phyloP scores from a whole-genome alignment of 2,888 invertebrate species.

The Agapetus fuscipes region DNA sequence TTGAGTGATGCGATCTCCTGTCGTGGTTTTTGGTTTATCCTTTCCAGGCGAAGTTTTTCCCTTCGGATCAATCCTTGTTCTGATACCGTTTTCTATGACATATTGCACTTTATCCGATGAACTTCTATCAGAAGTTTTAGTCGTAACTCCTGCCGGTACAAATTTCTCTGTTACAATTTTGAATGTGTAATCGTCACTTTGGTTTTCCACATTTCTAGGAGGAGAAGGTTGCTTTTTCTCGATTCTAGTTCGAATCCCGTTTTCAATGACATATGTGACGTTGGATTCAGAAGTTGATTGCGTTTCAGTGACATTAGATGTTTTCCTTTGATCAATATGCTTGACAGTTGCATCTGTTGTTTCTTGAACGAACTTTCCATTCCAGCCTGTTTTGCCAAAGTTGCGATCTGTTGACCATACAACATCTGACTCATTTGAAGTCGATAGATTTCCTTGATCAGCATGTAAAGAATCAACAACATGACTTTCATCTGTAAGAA shows the following conservation, averaged over 20 bases:
- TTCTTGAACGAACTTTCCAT: constrained; percentile 47
- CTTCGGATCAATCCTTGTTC: constrained; percentile 11
- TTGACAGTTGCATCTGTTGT: constrained; percentile 28
- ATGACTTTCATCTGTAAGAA: constrained; percentile 25
- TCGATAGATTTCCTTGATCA: background rate
- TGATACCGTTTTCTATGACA: constrained; percentile 20
- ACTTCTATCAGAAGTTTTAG: too few species aligned
- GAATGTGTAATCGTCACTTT: too few species aligned
- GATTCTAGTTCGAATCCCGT: background rate
- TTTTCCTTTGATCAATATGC: background rate
- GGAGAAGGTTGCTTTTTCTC: too few species aligned
- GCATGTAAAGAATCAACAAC: background rate
- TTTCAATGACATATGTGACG: constrained; percentile 15
- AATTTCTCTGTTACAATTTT: too few species aligned
- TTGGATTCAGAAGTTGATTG: constrained; percentile 3
- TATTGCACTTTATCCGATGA: too few species aligned
- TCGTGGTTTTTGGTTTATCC: too few species aligned
- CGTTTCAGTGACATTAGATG: background rate
- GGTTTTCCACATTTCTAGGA: too few species aligned
- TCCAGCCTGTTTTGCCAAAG: constrained; percentile 38
- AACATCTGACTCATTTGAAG: background rate
- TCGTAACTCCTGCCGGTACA: too few species aligned
- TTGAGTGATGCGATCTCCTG: too few species aligned
- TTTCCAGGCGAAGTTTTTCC: too few species aligned
- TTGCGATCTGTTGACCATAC: background rate